Percentiles rank a stretch among this genome's conserved stretches.
Evolutionary conservation across 2,888 invertebrate species (phyloP).

Genomic region (Smittia sp.): DNA sequence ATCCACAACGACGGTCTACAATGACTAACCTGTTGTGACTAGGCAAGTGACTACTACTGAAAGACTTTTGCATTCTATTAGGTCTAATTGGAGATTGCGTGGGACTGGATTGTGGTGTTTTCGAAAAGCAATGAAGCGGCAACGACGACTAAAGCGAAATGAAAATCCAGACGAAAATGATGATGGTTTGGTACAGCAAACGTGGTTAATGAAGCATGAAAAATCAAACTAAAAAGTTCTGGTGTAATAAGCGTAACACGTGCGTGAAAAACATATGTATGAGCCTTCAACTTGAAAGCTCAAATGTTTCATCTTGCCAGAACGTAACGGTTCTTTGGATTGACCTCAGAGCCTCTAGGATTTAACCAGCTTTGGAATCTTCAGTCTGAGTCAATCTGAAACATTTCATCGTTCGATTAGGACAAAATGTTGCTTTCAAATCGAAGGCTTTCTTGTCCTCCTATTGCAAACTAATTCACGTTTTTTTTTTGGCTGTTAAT

Average conservation of each 20-base stretch:
- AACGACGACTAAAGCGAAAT: constrained; percentile 12
- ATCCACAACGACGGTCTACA: neutral
- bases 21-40: constrained; percentile 51
- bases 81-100: constrained; percentile 2
- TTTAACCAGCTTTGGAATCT: too few species aligned
- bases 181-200: neutral
- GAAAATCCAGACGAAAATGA: neutral
- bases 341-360: too few species aligned
- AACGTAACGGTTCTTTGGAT: too few species aligned
- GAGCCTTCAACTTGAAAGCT: too few species aligned
- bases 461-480: too few species aligned
- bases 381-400: too few species aligned
- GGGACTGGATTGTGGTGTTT: neutral
- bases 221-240: neutral
- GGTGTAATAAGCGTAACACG: too few species aligned
- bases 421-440: too few species aligned
- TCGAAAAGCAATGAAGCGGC: neutral
- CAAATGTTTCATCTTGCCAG: too few species aligned
- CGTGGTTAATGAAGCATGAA: constrained; percentile 19
- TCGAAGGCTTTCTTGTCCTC: too few species aligned
- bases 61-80: neutral
- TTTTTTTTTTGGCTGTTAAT: too few species aligned
- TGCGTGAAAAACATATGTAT: constrained; percentile 18
- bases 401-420: too few species aligned
- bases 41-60: constrained; percentile 43